phyloP scores from a whole-genome alignment of 1,140 invertebrate species.

The Pogonognathellus flavescens region DNA sequence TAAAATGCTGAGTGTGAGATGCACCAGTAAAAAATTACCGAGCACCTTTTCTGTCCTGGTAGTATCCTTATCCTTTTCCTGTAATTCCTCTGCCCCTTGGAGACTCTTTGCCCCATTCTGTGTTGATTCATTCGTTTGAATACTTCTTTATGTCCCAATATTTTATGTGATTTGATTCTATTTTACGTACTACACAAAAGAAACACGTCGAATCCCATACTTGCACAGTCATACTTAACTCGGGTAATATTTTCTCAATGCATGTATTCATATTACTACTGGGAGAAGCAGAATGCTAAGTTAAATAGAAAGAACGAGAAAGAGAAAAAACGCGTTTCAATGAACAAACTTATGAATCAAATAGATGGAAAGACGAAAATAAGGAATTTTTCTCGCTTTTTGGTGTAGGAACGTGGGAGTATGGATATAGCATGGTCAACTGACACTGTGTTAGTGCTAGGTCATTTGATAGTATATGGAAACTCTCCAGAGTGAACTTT shows the following conservation, averaged over 20 bases:
- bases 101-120: constrained; percentile 21
- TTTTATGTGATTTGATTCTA: constrained; percentile 28
- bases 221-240: background rate
- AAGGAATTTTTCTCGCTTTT: too few species aligned
- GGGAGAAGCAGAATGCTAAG: too few species aligned
- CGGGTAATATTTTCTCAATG: too few species aligned
- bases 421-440: background rate
- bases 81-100: background rate
- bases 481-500: constrained; percentile 31
- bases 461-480: background rate
- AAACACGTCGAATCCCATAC: background rate
- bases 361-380: too few species aligned
- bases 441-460: background rate
- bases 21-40: constrained; percentile 40
- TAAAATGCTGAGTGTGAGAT: constrained; percentile 45
- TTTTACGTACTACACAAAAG: background rate
- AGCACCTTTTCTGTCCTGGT: constrained; percentile 21
- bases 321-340: too few species aligned
- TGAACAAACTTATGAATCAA: too few species aligned
- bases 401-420: too few species aligned
- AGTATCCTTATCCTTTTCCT: background rate
- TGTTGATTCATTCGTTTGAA: constrained; percentile 16
- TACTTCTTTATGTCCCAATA: background rate
- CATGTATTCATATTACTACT: too few species aligned
- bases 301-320: too few species aligned